phyloP scores from a whole-genome alignment of 2,888 invertebrate genomes.

The Autographa gamma region DNA sequence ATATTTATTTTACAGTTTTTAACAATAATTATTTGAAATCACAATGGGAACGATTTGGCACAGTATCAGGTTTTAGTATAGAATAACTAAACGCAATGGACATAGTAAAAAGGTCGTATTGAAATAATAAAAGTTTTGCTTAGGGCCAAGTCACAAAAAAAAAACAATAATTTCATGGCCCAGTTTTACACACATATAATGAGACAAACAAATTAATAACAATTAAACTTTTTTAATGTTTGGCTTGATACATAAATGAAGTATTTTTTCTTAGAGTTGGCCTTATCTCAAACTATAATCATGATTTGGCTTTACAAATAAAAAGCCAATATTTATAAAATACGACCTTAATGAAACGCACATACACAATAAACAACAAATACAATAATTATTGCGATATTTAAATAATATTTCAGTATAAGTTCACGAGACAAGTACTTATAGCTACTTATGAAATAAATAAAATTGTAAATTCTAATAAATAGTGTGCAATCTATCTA shows the following conservation, averaged over 20 bases:
- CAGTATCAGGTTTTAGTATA: constrained; percentile 40
- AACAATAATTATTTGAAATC: constrained; percentile 67
- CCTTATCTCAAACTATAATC: neutral
- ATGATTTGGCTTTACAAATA: neutral
- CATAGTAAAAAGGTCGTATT: constrained; percentile 33
- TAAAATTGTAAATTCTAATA: constrained; percentile 62
- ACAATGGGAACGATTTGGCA: constrained; percentile 64
- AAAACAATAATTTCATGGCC: neutral
- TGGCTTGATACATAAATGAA: neutral
- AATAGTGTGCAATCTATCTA: constrained; percentile 73
- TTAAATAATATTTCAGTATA: constrained; percentile 38
- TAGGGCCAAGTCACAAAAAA: neutral
- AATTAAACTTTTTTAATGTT: neutral
- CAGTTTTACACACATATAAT: neutral
- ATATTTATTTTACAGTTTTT: constrained; percentile 69
- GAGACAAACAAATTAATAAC: neutral
- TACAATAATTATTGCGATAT: constrained; percentile 45
- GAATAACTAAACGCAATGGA: constrained; percentile 14
- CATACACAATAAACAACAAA: constrained; percentile 30
- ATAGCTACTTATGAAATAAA: constrained; percentile 54
- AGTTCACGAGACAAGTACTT: constrained; percentile 54
- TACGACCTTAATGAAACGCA: constrained; percentile 47
- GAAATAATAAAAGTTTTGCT: neutral
- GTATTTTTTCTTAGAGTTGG: neutral
- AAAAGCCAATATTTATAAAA: neutral